Evolutionary conservation across 2,113 vertebrate genomes (phyloP).

Genomic region (Myanophis thanlyinensis): DNA sequence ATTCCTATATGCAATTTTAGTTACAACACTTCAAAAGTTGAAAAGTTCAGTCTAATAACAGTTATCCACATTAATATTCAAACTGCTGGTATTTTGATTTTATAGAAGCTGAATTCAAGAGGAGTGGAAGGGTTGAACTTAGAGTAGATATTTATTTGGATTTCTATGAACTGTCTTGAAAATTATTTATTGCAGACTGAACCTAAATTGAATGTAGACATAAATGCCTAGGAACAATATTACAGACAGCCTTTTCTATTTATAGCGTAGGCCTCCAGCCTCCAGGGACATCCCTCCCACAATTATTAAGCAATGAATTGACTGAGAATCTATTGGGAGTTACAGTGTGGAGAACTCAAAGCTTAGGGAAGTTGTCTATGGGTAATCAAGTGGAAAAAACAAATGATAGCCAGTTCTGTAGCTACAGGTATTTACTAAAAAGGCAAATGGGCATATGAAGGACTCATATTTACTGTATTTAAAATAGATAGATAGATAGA

Average conservation of each 20-base stretch:
- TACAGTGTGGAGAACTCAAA: not conserved
- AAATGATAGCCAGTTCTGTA: not conserved
- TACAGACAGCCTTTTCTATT: not conserved
- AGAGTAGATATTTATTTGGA: not conserved
- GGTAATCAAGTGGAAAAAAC: not conserved
- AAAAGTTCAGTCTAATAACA: not conserved
- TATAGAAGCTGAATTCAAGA: not conserved
- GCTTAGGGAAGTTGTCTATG: not conserved
- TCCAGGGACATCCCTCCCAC: not conserved
- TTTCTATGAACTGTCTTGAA: not conserved
- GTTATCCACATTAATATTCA: not conserved
- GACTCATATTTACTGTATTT: not conserved
- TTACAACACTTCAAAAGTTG: not conserved
- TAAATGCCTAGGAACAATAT: not conserved
- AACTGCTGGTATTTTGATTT: not conserved
- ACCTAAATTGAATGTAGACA: not conserved
- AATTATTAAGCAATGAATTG: not conserved
- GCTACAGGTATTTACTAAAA: not conserved
- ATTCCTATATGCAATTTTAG: not conserved
- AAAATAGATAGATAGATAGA: not conserved
- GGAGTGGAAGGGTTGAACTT: not conserved
- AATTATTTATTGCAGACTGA: not conserved
- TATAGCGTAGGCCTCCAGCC: not conserved
- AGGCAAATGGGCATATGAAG: not conserved
- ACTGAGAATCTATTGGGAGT: not conserved